Conservation (phyloP, 2,888 invertebrate species). For the Cheilosia pagana region DNA sequence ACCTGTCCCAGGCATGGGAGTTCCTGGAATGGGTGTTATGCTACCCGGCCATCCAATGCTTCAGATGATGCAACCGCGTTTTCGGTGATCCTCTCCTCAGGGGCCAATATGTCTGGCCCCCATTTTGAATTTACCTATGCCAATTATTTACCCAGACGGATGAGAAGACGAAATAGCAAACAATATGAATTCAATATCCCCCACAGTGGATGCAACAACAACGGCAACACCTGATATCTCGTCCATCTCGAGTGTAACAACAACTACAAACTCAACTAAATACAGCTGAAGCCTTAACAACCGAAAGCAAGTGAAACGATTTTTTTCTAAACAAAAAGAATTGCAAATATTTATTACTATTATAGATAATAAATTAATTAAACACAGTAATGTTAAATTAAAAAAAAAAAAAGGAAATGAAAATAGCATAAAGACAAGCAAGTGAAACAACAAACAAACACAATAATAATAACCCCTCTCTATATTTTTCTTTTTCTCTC, state of each 20-base stretch:
- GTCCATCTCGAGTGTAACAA: constrained; percentile 29
- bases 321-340: constrained; percentile 52
- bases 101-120: constrained; percentile 81
- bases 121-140: constrained; percentile 81
- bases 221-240: constrained; percentile 11
- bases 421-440: constrained; percentile 54
- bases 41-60: constrained; percentile 84
- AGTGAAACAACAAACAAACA: constrained; percentile 60
- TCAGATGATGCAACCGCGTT: constrained; percentile 92
- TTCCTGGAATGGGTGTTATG: constrained; percentile 84
- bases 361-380: constrained; percentile 24
- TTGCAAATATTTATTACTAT: constrained; percentile 45
- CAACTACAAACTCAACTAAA: constrained; percentile 15
- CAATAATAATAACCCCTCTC: constrained; percentile 57
- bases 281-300: constrained; percentile 49
- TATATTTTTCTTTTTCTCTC: constrained; percentile 47
- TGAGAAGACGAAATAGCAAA: constrained; percentile 39
- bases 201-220: constrained; percentile 25
- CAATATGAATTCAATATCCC: constrained; percentile 30
- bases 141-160: constrained; percentile 81
- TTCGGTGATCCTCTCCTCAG: constrained; percentile 91
- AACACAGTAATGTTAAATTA: constrained; percentile 64
- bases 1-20: constrained; percentile 81
- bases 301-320: constrained; percentile 76
- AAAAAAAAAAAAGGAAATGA: constrained; percentile 50